A percentile compares a stretch with the other conserved stretches of the same genome.
These are phyloP conservation scores for Liolophura sinensis DNA, from an alignment of 1,140 invertebrate genomes.

Conservation along the genomic window DNA sequence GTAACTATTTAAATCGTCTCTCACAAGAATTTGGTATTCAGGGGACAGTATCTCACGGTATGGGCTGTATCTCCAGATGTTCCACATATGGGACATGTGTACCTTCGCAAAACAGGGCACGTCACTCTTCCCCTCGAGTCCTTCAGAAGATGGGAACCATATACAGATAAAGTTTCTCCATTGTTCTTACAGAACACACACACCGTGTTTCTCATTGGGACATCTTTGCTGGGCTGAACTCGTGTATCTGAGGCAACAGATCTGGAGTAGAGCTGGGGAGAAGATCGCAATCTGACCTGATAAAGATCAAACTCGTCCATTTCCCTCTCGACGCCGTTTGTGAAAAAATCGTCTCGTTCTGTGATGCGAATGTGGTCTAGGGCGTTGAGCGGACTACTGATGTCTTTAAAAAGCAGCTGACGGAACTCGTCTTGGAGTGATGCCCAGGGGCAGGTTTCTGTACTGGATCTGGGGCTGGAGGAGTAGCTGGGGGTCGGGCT, in stretches of 20 bases:
- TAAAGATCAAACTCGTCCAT: constrained; percentile 16
- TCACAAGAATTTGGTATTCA: neutral
- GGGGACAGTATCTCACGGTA: constrained; percentile 58
- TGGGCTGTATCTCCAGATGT: constrained; percentile 64
- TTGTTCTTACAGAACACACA: constrained; percentile 64
- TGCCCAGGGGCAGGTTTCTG: too few relatives aligned
- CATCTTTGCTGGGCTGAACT: constrained; percentile 7
- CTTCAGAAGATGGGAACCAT: constrained; percentile 58
- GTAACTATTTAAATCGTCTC: too few relatives aligned
- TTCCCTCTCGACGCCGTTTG: constrained; percentile 12
- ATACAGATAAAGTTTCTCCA: constrained; percentile 61
- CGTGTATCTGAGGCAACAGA: too few relatives aligned
- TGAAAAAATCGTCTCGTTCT: constrained; percentile 9
- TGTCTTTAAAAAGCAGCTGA: too few relatives aligned
- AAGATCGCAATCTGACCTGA: constrained; percentile 1
- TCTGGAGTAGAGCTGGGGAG: too few relatives aligned
- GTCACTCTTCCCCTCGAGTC: constrained; percentile 51
- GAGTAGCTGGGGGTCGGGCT: too few relatives aligned
- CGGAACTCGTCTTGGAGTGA: too few relatives aligned
- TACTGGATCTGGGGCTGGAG: too few relatives aligned
- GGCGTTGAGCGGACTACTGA: neutral
- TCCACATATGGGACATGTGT: constrained; percentile 62
- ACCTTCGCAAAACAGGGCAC: constrained; percentile 63
- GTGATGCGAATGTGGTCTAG: neutral
- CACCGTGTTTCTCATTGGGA: constrained; percentile 14